A percentile compares a stretch with the other conserved stretches of the same genome.
Conservation (phyloP, 1,140 invertebrate species). For the Dendroctonus valens region DNA sequence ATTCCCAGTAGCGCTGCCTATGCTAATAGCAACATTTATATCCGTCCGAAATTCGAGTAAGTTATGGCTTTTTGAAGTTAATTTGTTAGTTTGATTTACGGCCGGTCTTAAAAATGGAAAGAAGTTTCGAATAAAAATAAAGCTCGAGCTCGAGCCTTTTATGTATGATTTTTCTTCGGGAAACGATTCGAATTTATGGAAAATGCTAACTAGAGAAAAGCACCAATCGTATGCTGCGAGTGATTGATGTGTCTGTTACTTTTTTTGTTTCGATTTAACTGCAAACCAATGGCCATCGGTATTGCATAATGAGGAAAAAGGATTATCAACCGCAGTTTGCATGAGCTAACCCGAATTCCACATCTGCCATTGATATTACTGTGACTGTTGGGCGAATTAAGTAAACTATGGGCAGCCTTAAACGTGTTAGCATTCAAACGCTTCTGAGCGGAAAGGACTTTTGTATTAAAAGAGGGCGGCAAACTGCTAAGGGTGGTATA, state of each 20-base stretch:
- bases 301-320: no score
- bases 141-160: slow-evolving; percentile 7
- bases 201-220: slow-evolving; percentile 14
- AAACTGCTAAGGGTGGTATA: slow-evolving; percentile 41
- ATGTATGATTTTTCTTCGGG: slow-evolving; percentile 10
- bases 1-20: slow-evolving; percentile 48
- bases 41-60: slow-evolving; percentile 47
- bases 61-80: slow-evolving; percentile 51
- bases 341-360: slow-evolving; percentile 36
- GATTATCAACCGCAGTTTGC: slow-evolving; percentile 1
- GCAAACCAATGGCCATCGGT: no score
- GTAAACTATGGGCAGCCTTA: slow-evolving; percentile 46
- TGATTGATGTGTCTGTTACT: not conserved
- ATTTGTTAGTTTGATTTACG: slow-evolving; percentile 53
- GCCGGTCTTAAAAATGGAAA: slow-evolving; percentile 37
- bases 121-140: slow-evolving; percentile 35
- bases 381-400: slow-evolving; percentile 45
- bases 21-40: slow-evolving; percentile 52
- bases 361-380: slow-evolving; percentile 51
- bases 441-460: slow-evolving; percentile 45
- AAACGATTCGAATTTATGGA: slow-evolving; percentile 15
- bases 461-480: slow-evolving; percentile 36
- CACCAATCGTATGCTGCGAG: not conserved
- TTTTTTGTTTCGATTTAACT: not conserved
- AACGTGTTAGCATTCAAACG: slow-evolving; percentile 48